A percentile compares a stretch with the other conserved stretches of the same genome.
Conservation (phyloP, 2,888 invertebrate genomes). For the Mactromeris polynyma region DNA sequence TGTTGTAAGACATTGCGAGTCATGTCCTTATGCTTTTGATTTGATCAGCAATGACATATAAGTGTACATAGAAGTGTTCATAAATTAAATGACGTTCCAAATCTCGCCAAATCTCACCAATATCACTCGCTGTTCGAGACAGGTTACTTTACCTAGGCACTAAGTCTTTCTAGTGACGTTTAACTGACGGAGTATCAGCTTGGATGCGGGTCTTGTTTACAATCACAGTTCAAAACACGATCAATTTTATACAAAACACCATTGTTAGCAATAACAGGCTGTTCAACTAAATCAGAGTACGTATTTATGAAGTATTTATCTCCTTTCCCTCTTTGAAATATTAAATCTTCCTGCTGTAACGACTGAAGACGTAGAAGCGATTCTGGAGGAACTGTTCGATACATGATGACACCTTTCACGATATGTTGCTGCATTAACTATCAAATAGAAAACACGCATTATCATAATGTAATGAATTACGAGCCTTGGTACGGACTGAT, state of each 20-base stretch:
- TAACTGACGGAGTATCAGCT: neutral
- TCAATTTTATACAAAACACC: conserved; percentile 79
- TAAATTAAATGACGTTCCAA: neutral
- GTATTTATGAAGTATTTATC: conserved; percentile 71
- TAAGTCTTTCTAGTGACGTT: neutral
- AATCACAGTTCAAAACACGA: conserved; percentile 69
- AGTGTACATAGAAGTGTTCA: no score
- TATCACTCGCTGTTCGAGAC: neutral
- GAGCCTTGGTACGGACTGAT: no score
- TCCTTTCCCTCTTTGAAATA: conserved; percentile 64
- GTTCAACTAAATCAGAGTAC: conserved; percentile 65
- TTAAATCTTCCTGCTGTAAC: conserved; percentile 70
- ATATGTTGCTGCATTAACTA: conserved; percentile 88
- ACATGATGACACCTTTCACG: conserved; percentile 76
- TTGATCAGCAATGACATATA: no score
- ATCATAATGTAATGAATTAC: no score
- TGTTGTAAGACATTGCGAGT: no score
- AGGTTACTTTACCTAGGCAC: neutral
- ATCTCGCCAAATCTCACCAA: neutral
- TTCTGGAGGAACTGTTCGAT: conserved; percentile 63
- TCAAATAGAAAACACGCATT: neutral
- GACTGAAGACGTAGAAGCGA: conserved; percentile 72
- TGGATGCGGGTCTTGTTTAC: conserved; percentile 43
- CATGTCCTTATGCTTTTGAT: no score
- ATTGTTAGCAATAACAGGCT: conserved; percentile 74